Evolutionary conservation across 1,140 invertebrate genomes (phyloP).

Genomic region (Marisa cornuarietis): DNA sequence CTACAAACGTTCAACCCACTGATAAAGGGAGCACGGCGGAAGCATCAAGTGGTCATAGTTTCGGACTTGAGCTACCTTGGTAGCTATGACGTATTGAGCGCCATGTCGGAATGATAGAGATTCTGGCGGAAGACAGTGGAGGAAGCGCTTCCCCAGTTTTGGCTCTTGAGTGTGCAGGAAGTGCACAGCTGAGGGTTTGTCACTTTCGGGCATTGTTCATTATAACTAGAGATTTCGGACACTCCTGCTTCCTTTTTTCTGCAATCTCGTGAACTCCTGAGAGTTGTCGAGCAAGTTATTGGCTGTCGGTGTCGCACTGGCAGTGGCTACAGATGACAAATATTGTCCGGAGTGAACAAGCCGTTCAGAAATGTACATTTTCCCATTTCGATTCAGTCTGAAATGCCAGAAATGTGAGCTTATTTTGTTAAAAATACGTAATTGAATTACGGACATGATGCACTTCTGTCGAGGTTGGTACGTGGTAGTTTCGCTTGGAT

Average conservation of each 20-base stretch:
- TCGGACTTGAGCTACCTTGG: not conserved
- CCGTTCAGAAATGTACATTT: not conserved
- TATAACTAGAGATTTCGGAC: not conserved
- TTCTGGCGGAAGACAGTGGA: slow-evolving; percentile 20
- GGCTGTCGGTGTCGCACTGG: not conserved
- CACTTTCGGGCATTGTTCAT: not conserved
- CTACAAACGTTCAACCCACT: too few relatives aligned
- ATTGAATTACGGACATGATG: not conserved
- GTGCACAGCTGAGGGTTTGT: not conserved
- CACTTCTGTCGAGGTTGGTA: not conserved
- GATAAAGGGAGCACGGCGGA: too few relatives aligned
- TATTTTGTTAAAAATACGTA: too few relatives aligned
- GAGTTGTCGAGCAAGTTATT: slow-evolving; percentile 22
- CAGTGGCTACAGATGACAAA: slow-evolving; percentile 21
- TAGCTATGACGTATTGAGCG: slow-evolving; percentile 23
- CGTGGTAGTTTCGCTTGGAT: not conserved
- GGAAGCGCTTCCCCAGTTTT: slow-evolving; percentile 9
- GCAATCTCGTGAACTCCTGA: not conserved
- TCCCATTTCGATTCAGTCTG: too few relatives aligned
- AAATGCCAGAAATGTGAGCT: too few relatives aligned
- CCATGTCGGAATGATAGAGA: slow-evolving; percentile 24
- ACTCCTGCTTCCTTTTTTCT: slow-evolving; percentile 8
- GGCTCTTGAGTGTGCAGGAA: slow-evolving; percentile 16
- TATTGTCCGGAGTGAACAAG: slow-evolving; percentile 20
- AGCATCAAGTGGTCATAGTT: not conserved